Base-by-base conservation (phyloP, 2,797 vertebrate species). In the Gallinago nigripennis region DNA sequence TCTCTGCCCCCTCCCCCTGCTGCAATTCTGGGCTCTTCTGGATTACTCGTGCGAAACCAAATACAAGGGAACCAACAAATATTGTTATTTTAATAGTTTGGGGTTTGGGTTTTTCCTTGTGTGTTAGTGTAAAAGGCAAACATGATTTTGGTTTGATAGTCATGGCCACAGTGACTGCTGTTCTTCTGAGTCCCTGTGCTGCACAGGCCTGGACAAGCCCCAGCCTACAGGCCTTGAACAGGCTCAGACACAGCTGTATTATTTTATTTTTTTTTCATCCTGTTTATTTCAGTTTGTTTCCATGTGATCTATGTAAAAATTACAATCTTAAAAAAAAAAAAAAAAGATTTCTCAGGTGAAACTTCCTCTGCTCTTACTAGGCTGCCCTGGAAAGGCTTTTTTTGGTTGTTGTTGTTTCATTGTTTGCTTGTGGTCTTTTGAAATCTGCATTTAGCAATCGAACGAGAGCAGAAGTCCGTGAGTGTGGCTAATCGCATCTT, bases 201-300 rank as follows among this genome's bases (percentile, higher is more conserved):
- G 41, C 86, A 18, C 93, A 94, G 81, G 96, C 86, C 93, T 46
- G 78, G 93, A 89, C 93, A 96, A 82, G 94, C 72, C 92, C 50
- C 84, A 57, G 91, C 82, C 92, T 16, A 68, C 85, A 24, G 89
- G 91, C 84, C 75, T 46, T 8, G 13, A 92, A 85, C 94, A 96
- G 90, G 95, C 86, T 94, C 94, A 91, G 92, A 35, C 95, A 92
- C 72, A 93, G 84, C 88, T 92, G 61, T 54, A 3, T 50, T 39
- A 39, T 39, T 39, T 27, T 37, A 37, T 73, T 24, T 58, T 57
- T 79, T 88, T 65, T 56, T 35, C 7, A 37, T 56, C 25, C 80
- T 92, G 86, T 93, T 96, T 80, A 86, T 95, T 96, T 94, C 78
- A 11, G 64, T 85, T 91, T 85, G 64, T 92, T 92, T 95, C 88